Conservation (phyloP, 2,888 invertebrate genomes). For the Dasypogon diadema region DNA sequence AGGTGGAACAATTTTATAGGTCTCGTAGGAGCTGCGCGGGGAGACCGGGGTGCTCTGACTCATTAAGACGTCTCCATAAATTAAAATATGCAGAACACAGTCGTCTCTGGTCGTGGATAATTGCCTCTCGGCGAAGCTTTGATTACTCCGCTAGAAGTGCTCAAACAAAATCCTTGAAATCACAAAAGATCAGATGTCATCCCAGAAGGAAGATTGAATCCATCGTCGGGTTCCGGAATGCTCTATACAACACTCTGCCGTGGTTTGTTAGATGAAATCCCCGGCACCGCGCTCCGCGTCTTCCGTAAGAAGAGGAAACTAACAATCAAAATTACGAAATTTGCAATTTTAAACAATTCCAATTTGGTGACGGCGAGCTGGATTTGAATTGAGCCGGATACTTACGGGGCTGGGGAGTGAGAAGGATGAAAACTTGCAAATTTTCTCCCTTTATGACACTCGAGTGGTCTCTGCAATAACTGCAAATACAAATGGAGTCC, state of each 20-base stretch:
- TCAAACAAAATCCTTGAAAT: conserved; percentile 46
- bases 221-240: conserved; percentile 20
- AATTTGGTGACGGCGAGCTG: conserved; percentile 15
- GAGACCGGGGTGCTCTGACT: conserved; percentile 10
- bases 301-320: conserved; percentile 35
- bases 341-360: conserved; percentile 55
- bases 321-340: conserved; percentile 55
- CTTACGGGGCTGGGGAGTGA: neutral
- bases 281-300: conserved; percentile 2
- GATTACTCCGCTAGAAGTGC: conserved; percentile 45
- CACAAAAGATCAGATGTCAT: conserved; percentile 50
- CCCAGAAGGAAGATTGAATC: conserved; percentile 31
- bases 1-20: neutral
- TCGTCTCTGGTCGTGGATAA: conserved; percentile 34
- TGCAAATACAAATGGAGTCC: conserved; percentile 11
- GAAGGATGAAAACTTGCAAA: conserved; percentile 24
- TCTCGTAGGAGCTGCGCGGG: neutral
- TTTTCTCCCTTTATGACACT: conserved; percentile 46
- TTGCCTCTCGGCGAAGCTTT: conserved; percentile 47
- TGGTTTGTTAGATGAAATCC: conserved; percentile 14
- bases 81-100: conserved; percentile 42
- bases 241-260: neutral
- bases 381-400: conserved; percentile 1
- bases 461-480: conserved; percentile 31
- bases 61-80: conserved; percentile 45